Evolutionary conservation across 1,140 invertebrate species (phyloP).

Genomic region (Latrodectus geometricus): DNA sequence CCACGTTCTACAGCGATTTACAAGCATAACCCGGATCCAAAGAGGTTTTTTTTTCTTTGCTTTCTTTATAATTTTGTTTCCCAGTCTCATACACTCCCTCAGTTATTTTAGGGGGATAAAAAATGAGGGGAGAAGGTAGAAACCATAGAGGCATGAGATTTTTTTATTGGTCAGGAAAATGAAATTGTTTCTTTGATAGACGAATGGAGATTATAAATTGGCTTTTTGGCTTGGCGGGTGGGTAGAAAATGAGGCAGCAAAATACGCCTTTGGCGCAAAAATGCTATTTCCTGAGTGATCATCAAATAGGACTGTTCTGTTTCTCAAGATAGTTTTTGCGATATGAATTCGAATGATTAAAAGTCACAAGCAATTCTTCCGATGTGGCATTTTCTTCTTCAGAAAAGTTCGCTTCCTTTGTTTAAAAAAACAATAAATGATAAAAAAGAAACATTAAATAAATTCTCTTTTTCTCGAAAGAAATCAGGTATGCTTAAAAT

Average conservation of each 20-base stretch:
- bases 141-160: not conserved
- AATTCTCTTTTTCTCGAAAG: no score
- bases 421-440: no score
- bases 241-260: not conserved
- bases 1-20: constrained; percentile 26
- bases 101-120: not conserved
- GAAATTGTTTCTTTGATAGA: constrained; percentile 48
- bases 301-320: no score
- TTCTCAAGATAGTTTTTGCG: no score
- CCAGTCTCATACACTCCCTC: not conserved
- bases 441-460: no score
- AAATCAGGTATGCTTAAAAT: no score
- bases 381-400: no score
- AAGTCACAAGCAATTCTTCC: no score
- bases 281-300: no score
- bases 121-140: not conserved
- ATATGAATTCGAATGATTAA: no score
- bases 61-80: constrained; percentile 6
- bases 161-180: constrained; percentile 13
- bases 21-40: constrained; percentile 55
- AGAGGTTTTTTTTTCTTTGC: constrained; percentile 19
- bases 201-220: constrained; percentile 19
- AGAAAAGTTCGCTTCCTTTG: no score
- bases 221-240: not conserved
- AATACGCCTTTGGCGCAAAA: no score